Percentiles rank a stretch among this genome's conserved stretches.
These are phyloP conservation scores for Denticeps clupeoides DNA, from an alignment of 2,797 vertebrate genomes.

Conservation along the genomic window DNA sequence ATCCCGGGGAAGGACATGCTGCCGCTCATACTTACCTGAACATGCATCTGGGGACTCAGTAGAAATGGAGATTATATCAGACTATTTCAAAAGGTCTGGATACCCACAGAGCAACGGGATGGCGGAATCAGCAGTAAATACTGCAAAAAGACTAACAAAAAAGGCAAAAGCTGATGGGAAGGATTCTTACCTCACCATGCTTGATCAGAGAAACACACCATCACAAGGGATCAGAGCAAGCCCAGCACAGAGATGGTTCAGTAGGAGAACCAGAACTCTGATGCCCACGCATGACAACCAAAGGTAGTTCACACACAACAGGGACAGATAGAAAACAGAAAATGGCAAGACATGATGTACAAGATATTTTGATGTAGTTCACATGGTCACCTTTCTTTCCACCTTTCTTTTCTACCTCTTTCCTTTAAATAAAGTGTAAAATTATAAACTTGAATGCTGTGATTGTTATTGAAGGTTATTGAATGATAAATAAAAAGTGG, in stretches of 20 bases:
- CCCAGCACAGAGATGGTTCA: constrained; percentile 9
- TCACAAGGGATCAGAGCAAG: constrained; percentile 2
- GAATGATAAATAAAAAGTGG: too few species aligned
- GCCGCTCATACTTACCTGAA: constrained; percentile 11
- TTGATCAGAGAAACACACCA: constrained; percentile 12
- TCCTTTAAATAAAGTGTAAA: too few species aligned
- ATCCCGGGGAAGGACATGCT: constrained; percentile 4
- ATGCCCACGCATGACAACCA: not conserved
- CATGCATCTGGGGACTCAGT: not conserved
- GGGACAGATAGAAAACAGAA: constrained; percentile 2
- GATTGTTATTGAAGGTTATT: too few species aligned
- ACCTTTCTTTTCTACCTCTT: too few species aligned
- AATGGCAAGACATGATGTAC: too few species aligned
- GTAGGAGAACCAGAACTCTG: not conserved
- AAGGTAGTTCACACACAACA: not conserved
- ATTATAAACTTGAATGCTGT: too few species aligned
- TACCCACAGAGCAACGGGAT: too few species aligned
- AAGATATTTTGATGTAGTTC: too few species aligned
- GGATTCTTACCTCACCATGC: constrained; percentile 2
- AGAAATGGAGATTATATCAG: not conserved
- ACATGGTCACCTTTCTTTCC: too few species aligned
- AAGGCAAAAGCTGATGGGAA: too few species aligned
- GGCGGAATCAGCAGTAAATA: too few species aligned
- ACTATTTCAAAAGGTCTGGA: constrained; percentile 3
- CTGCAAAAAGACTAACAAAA: too few species aligned